Evolutionary conservation across 2,888 invertebrate species (phyloP).

Genomic region (Colletes collaris): DNA sequence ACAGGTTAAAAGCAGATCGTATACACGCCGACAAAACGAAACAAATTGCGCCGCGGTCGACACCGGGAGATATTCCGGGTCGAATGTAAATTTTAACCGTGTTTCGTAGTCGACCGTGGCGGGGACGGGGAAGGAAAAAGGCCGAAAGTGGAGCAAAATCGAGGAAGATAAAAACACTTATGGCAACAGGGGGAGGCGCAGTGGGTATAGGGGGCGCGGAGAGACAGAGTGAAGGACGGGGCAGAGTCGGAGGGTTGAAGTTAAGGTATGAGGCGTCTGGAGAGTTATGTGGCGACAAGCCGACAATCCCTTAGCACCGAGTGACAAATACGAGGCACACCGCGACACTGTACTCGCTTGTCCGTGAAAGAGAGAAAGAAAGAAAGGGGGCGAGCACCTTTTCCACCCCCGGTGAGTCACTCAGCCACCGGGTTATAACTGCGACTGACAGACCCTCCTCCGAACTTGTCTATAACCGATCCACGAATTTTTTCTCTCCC

Average conservation of each 20-base stretch:
- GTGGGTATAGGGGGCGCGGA: background rate
- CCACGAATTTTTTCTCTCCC: slow-evolving; percentile 42
- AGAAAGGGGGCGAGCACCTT: slow-evolving; percentile 29
- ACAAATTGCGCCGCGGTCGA: slow-evolving; percentile 71
- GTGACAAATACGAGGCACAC: slow-evolving; percentile 76
- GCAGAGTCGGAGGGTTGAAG: slow-evolving; percentile 50
- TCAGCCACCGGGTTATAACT: slow-evolving; percentile 72
- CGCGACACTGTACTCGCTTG: slow-evolving; percentile 64
- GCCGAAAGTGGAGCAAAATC: slow-evolving; percentile 2
- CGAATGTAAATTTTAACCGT: slow-evolving; percentile 72
- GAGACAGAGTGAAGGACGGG: slow-evolving; percentile 22
- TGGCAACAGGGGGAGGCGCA: background rate
- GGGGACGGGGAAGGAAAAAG: slow-evolving; percentile 32
- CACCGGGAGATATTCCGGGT: slow-evolving; percentile 71
- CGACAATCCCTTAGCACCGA: slow-evolving; percentile 76
- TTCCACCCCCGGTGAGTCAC: slow-evolving; percentile 60
- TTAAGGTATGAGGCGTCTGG: slow-evolving; percentile 65
- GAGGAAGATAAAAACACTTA: slow-evolving; percentile 25
- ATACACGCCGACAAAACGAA: slow-evolving; percentile 66
- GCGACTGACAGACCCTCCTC: slow-evolving; percentile 70
- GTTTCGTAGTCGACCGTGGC: slow-evolving; percentile 44
- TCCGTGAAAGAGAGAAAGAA: slow-evolving; percentile 38
- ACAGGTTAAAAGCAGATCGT: slow-evolving; percentile 63
- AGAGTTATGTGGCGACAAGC: slow-evolving; percentile 78
- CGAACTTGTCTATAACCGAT: slow-evolving; percentile 61